These are phyloP conservation scores for Heliconius ismenius DNA, from an alignment of 2,888 invertebrate species.

Conservation along the genomic window DNA sequence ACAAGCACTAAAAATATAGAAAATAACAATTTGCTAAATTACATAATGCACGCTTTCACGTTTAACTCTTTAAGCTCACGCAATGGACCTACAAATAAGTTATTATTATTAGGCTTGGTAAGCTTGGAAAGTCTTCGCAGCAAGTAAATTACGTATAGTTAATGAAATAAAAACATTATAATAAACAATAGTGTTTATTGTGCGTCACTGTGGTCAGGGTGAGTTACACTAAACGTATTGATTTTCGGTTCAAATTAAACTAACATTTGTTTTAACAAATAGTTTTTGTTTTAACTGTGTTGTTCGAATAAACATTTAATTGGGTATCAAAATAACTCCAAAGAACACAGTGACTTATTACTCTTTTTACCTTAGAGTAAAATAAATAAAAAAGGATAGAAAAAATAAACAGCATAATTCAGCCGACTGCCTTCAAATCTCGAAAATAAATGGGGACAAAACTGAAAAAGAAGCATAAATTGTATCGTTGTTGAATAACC, in stretches of 20 bases:
- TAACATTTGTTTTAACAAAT: background rate
- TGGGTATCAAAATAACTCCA: background rate
- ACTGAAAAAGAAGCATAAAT: slow-evolving; percentile 37
- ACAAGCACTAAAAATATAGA: background rate
- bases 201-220: slow-evolving; percentile 9
- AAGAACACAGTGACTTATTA: background rate
- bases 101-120: background rate
- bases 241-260: background rate
- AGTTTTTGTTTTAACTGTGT: background rate
- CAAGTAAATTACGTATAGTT: background rate
- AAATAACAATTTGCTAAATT: slow-evolving; percentile 14
- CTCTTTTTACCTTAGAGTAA: background rate
- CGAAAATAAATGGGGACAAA: slow-evolving; percentile 26
- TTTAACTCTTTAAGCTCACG: background rate
- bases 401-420: background rate
- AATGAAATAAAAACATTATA: slow-evolving; percentile 8
- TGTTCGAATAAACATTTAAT: background rate
- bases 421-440: background rate
- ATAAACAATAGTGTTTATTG: background rate
- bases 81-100: background rate
- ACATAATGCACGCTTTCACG: background rate
- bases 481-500: slow-evolving; percentile 56
- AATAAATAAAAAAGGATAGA: background rate
- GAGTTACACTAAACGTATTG: background rate
- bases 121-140: background rate